phyloP scores from a whole-genome alignment of 2,888 invertebrate genomes.

The Peribatodes rhomboidaria region DNA sequence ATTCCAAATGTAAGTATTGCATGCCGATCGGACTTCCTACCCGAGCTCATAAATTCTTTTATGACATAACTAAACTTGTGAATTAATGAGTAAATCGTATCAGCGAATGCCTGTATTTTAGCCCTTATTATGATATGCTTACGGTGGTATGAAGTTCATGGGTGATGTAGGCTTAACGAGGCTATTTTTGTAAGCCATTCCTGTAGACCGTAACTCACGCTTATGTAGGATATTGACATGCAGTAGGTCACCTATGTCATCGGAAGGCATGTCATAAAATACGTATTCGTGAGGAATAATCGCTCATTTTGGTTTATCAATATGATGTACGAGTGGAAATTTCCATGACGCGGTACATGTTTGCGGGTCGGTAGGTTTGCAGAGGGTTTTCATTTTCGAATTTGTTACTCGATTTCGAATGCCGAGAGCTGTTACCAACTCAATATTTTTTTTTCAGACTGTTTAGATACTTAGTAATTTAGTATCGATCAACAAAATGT shows the following conservation, averaged over 20 bases:
- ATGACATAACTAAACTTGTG: constrained; percentile 45
- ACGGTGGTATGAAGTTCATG: constrained; percentile 22
- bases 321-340: background rate
- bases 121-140: constrained; percentile 14
- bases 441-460: too few relatives aligned
- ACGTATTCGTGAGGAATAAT: constrained; percentile 10
- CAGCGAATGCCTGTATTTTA: constrained; percentile 10
- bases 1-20: constrained; percentile 42
- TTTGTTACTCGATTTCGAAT: too few relatives aligned
- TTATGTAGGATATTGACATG: constrained; percentile 14
- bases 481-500: too few relatives aligned
- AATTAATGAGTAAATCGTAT: constrained; percentile 38
- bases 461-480: too few relatives aligned
- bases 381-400: too few relatives aligned
- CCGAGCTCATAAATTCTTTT: constrained; percentile 39
- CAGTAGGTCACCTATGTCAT: background rate
- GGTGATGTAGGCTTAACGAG: constrained; percentile 9
- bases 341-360: constrained; percentile 2
- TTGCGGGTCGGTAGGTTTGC: background rate
- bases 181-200: constrained; percentile 8
- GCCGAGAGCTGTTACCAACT: too few relatives aligned
- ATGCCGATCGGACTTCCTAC: constrained; percentile 37
- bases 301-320: constrained; percentile 3
- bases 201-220: constrained; percentile 19
- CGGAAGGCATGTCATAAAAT: constrained; percentile 9